Percentiles rank a stretch among this genome's conserved stretches.
phyloP scores from a whole-genome alignment of 1,140 invertebrate species.

The Dryas iulia region DNA sequence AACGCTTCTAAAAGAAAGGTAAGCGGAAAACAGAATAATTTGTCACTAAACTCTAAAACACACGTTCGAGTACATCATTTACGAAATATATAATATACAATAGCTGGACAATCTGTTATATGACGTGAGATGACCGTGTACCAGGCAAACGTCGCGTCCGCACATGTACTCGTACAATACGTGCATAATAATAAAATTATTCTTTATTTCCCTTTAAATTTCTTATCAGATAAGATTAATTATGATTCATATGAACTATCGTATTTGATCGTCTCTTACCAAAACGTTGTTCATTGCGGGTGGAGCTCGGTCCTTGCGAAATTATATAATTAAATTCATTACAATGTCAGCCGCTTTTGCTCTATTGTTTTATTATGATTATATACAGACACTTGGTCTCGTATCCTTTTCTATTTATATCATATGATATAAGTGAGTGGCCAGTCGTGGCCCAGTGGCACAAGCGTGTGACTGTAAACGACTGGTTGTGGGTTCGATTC shows the following conservation, averaged over 20 bases:
- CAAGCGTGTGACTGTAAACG: too few species aligned
- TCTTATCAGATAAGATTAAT: neutral
- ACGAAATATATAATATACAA: too few species aligned
- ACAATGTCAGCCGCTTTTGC: neutral
- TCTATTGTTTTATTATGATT: neutral
- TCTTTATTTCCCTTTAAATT: neutral
- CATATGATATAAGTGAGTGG: too few species aligned
- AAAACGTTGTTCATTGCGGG: neutral
- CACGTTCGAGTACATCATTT: neutral
- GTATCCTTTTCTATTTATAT: too few species aligned
- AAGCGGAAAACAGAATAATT: neutral
- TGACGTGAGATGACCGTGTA: neutral
- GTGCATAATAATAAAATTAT: neutral
- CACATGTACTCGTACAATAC: neutral
- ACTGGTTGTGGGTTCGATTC: too few species aligned
- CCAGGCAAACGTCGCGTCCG: neutral
- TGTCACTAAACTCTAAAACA: too few species aligned
- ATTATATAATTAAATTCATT: neutral
- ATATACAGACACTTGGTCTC: too few species aligned
- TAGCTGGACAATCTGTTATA: too few species aligned
- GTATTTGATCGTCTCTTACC: neutral
- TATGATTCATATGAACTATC: neutral
- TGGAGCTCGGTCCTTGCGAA: neutral
- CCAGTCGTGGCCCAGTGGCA: too few species aligned
- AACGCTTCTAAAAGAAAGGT: neutral